phyloP scores from a whole-genome alignment of 1,140 invertebrate species.

The Drosophila bocqueti region DNA sequence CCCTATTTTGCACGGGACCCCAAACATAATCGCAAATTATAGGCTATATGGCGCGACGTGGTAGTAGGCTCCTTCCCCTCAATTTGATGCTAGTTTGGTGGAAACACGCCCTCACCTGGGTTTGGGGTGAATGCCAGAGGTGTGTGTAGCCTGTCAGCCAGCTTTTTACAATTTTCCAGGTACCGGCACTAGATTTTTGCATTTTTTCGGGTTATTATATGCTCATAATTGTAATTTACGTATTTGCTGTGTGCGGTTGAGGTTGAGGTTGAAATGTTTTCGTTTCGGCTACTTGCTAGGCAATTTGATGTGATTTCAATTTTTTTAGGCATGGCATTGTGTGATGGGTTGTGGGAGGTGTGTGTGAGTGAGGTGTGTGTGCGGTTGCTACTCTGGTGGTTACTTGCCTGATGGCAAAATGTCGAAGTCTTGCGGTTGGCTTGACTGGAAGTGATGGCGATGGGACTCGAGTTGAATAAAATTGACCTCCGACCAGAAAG shows the following conservation, averaged over 20 bases:
- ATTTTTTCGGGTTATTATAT: slow-evolving; percentile 82
- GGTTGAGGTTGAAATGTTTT: not conserved
- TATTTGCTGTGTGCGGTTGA: slow-evolving; percentile 67
- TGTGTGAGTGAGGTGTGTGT: slow-evolving; percentile 14
- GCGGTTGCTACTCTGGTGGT: slow-evolving; percentile 39
- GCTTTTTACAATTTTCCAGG: slow-evolving; percentile 72
- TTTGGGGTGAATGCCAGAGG: slow-evolving; percentile 12
- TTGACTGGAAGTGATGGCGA: slow-evolving; percentile 33
- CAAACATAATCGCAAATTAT: slow-evolving; percentile 82
- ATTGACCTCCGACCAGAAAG: slow-evolving; percentile 14
- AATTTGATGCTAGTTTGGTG: slow-evolving; percentile 67
- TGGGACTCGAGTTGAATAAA: slow-evolving; percentile 20
- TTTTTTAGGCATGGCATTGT: slow-evolving; percentile 17
- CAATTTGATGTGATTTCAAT: slow-evolving; percentile 69
- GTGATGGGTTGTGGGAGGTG: not conserved
- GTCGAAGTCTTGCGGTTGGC: slow-evolving; percentile 45
- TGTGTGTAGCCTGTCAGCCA: slow-evolving; percentile 18
- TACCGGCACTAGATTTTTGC: slow-evolving; percentile 57
- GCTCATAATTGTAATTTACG: slow-evolving; percentile 82
- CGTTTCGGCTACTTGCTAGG: slow-evolving; percentile 75
- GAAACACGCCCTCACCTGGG: slow-evolving; percentile 22
- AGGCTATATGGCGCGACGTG: slow-evolving; percentile 71
- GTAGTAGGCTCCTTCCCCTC: slow-evolving; percentile 35
- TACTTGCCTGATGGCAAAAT: slow-evolving; percentile 27
- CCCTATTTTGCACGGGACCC: slow-evolving; percentile 43